Conservation (phyloP, 2,113 vertebrate species). For the Trematocara macrostoma region DNA sequence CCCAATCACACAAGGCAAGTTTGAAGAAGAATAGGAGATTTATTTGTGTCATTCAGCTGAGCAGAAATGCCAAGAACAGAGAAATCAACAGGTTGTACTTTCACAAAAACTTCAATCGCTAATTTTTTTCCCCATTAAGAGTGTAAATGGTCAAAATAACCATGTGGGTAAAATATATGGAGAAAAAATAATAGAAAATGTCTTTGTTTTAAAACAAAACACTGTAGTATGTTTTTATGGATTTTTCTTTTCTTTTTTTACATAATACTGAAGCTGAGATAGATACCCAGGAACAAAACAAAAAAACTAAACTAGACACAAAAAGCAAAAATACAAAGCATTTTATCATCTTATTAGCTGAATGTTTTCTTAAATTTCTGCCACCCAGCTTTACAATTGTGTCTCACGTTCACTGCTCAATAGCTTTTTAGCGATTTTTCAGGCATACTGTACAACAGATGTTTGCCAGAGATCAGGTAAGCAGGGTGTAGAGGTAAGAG, state of each 20-base stretch:
- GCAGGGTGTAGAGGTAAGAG: neutral
- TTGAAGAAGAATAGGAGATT: neutral
- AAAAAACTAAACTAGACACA: neutral
- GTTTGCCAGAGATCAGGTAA: neutral
- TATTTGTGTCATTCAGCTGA: neutral
- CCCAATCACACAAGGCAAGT: neutral
- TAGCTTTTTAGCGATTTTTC: neutral
- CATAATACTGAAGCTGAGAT: neutral
- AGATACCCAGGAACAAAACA: neutral
- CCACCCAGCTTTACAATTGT: neutral
- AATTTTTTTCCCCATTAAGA: accelerated
- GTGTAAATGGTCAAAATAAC: neutral
- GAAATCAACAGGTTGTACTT: neutral
- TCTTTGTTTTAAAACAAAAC: neutral
- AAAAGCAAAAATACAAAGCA: neutral
- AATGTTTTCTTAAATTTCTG: neutral
- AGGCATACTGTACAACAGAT: neutral
- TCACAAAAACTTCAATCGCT: neutral
- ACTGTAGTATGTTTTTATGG: neutral
- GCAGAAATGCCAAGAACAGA: neutral
- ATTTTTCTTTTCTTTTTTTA: neutral
- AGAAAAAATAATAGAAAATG: neutral
- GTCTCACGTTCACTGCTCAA: neutral
- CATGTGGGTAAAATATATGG: neutral
- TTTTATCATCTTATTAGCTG: neutral